Evolutionary conservation across 2,888 invertebrate genomes (phyloP).

Genomic region (Drosophila eohydei): DNA sequence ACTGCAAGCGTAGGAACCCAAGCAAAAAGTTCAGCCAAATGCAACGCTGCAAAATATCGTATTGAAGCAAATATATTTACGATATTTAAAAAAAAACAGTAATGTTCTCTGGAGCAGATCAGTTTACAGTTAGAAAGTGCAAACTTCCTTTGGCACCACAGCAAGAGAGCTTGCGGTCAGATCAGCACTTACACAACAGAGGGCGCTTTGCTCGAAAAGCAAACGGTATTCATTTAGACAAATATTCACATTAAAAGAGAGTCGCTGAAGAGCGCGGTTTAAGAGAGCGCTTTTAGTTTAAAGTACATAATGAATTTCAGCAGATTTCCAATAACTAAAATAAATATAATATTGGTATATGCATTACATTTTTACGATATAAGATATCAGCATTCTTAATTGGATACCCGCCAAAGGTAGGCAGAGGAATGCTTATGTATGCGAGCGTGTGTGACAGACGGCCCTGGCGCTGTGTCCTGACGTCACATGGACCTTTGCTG

Average conservation of each 20-base stretch:
- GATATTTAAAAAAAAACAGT: background rate
- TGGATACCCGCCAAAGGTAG: constrained; percentile 35
- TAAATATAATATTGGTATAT: background rate
- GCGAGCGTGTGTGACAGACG: constrained; percentile 9
- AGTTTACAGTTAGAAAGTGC: background rate
- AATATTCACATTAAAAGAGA: background rate
- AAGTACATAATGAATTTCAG: too few species aligned
- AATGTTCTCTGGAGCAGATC: background rate
- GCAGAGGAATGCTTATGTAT: background rate
- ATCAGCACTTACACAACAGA: background rate
- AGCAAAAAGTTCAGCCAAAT: constrained; percentile 7
- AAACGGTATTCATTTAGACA: background rate
- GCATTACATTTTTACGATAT: background rate
- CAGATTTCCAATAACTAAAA: background rate
- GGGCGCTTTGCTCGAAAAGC: background rate
- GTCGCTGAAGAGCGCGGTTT: background rate
- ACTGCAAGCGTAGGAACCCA: constrained; percentile 20
- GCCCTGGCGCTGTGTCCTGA: constrained; percentile 13
- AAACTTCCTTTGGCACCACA: background rate
- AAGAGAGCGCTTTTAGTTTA: too few species aligned
- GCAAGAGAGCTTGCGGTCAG: too few species aligned
- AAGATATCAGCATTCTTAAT: constrained; percentile 12
- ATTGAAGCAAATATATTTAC: background rate
- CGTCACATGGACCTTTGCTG: constrained; percentile 24
- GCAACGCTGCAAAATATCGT: background rate